Evolutionary conservation across 2,888 invertebrate genomes (phyloP).

Genomic region (Saturnia japonica): DNA sequence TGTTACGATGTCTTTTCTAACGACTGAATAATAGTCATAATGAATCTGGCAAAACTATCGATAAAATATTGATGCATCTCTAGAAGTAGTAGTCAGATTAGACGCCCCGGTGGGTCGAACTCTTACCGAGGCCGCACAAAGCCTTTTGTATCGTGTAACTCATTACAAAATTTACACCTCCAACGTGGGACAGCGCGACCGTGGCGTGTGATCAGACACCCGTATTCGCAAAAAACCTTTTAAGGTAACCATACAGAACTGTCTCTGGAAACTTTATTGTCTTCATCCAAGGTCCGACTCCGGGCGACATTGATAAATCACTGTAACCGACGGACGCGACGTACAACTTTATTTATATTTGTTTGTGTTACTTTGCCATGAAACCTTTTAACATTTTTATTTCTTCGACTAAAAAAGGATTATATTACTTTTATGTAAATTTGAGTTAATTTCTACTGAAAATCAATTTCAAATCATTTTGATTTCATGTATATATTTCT

Average conservation of each 20-base stretch:
- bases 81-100: conserved; percentile 23
- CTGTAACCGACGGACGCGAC: conserved; percentile 5
- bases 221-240: conserved; percentile 43
- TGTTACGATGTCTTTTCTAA: too few relatives aligned
- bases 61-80: not conserved
- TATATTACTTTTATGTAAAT: not conserved
- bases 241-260: conserved; percentile 39
- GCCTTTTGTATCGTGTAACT: conserved; percentile 52
- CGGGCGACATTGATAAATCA: conserved; percentile 6
- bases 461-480: not conserved
- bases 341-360: conserved; percentile 14
- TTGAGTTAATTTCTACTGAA: not conserved
- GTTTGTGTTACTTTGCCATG: conserved; percentile 10
- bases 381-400: not conserved
- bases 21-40: not conserved
- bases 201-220: conserved; percentile 24
- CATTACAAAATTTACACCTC: conserved; percentile 72
- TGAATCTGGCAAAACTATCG: not conserved
- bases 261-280: conserved; percentile 37
- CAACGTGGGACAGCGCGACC: conserved; percentile 33
- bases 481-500: not conserved
- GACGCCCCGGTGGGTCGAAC: conserved; percentile 53
- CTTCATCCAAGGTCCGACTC: conserved; percentile 25
- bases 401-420: not conserved
- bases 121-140: conserved; percentile 35